Base-by-base conservation (phyloP, 2,113 vertebrate genomes). In the Chamaetylas fuelleborni region DNA sequence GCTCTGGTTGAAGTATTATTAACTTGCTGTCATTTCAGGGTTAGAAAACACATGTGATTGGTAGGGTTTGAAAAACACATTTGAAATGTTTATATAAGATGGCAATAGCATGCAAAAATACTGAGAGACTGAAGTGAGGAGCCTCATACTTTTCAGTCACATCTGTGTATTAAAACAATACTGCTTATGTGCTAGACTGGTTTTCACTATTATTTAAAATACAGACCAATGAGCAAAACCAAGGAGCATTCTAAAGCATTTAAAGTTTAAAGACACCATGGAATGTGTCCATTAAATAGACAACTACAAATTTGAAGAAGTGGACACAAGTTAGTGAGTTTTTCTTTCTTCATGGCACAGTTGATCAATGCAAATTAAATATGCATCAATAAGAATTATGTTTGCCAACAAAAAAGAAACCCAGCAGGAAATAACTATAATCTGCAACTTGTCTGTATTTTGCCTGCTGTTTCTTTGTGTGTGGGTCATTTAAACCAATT, bases 331-430 rank as follows among this genome's bases (percentile, higher is more conserved):
- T 70, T 81, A 83, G n/a, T 77, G 33, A 71, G 69, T 80, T 81
- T 81, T 64, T 84, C 66, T 86, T 71, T 82, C 72, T 86, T 92
- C 33, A 13, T 29, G 43, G 36, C 81, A 53, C 50, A 43, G 26
- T 51, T 79, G 69, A 62, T 91, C 50, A 50, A 90, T 90, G 51
- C 60, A 86, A 71, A 81, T 86, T 42, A 74, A 66, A 17, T 78
- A 58, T 20, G 26, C 51, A 22, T 66, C 60, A 29, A 20, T 81
- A 76, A 70, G 56, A 42, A 54, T 29, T 56, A 5, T 38, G 56
- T 62, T 36, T 82, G 53, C 60, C 42, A 58, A 23, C 73, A 6
- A 33, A 60, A 6, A 45, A 48, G 12, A 33, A 78, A 57, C 53
- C 57, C 12, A 20, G 36, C 24, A 28, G 60, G 57, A 86, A 60